These are phyloP conservation scores for Poecilia gillii DNA, from an alignment of 2,797 vertebrate genomes.

Conservation along the genomic window DNA sequence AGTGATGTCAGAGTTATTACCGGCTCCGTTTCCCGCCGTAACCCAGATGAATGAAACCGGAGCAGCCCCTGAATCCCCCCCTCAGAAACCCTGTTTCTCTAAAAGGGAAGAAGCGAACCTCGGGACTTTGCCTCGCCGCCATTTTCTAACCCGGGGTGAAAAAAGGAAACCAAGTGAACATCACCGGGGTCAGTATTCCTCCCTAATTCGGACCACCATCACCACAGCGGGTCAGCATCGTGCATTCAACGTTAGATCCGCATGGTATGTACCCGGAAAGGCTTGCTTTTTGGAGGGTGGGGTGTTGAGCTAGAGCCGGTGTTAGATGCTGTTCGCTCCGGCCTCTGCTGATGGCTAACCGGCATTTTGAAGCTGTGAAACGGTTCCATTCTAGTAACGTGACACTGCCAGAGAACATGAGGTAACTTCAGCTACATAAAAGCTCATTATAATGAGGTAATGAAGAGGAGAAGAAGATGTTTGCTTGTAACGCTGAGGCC, in stretches of 20 bases:
- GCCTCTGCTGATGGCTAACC: slow-evolving; percentile 1
- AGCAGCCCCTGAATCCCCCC: slow-evolving; percentile 71
- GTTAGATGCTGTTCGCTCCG: not conserved
- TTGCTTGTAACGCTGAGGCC: not conserved
- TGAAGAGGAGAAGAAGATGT: not conserved
- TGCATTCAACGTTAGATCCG: slow-evolving; percentile 40
- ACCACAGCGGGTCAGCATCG: slow-evolving; percentile 52
- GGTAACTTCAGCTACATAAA: no score
- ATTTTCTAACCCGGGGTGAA: slow-evolving; percentile 81
- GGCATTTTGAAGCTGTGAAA: not conserved
- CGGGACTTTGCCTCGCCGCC: slow-evolving; percentile 73
- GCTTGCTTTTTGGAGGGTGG: not conserved
- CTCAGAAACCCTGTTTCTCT: slow-evolving; percentile 82
- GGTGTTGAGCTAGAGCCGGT: no score
- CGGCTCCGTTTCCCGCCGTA: not conserved
- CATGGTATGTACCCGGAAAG: slow-evolving; percentile 60
- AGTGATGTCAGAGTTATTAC: not conserved
- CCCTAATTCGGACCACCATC: slow-evolving; percentile 33
- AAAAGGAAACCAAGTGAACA: slow-evolving; percentile 74
- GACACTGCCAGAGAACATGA: not conserved
- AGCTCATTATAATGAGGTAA: not conserved
- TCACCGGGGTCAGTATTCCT: slow-evolving; percentile 48
- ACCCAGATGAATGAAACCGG: slow-evolving; percentile 20
- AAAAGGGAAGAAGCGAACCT: slow-evolving; percentile 59
- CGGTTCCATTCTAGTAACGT: not conserved